Percentiles rank a stretch among this genome's conserved stretches.
These are phyloP conservation scores for Rynchops niger DNA, from an alignment of 2,113 vertebrate species.

Conservation along the genomic window DNA sequence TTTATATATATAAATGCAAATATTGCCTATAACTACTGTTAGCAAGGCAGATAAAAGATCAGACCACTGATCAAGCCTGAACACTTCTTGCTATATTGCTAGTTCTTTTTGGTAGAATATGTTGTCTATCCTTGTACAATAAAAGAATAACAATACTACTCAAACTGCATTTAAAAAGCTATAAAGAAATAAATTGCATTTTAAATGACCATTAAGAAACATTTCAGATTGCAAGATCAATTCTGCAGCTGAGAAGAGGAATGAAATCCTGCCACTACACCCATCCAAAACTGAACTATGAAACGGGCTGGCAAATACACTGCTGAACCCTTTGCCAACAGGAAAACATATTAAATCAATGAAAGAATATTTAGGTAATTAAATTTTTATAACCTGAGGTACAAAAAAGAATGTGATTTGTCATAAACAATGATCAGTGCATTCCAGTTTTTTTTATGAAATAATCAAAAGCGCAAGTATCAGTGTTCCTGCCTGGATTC, in stretches of 20 bases:
- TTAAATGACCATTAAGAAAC: slow-evolving; percentile 43
- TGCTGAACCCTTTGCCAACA: neutral
- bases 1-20: neutral
- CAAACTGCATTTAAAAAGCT: neutral
- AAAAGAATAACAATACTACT: neutral
- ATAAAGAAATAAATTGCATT: slow-evolving; percentile 20
- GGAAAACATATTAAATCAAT: neutral
- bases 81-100: neutral
- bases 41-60: neutral
- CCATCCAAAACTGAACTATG: neutral
- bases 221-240: slow-evolving; percentile 36
- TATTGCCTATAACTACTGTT: neutral
- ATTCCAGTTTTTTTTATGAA: neutral
- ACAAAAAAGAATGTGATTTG: neutral
- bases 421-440: neutral
- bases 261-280: neutral
- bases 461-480: neutral
- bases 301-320: slow-evolving; percentile 3
- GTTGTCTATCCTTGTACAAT: neutral
- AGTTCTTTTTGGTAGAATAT: neutral
- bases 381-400: neutral
- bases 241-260: neutral
- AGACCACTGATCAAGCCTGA: neutral
- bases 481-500: neutral
- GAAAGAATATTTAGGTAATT: slow-evolving; percentile 11